Conservation (phyloP, 2,797 vertebrate genomes). For the Bradypodion pumilum region DNA sequence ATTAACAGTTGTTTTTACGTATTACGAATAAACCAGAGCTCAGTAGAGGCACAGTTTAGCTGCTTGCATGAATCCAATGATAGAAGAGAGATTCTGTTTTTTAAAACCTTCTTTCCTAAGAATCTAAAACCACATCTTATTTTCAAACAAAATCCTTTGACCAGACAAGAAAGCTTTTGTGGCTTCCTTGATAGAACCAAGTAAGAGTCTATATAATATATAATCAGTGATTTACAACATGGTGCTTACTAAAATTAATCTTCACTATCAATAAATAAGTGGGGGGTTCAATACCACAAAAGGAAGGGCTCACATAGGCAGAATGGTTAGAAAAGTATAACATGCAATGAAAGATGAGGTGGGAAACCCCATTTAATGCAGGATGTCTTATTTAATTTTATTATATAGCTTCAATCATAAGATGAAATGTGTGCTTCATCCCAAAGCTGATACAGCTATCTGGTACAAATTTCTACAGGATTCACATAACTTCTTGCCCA, state of each 20-base stretch:
- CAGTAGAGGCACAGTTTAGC: neutral
- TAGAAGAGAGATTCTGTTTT: slow-evolving; percentile 16
- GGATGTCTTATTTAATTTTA: slow-evolving; percentile 19
- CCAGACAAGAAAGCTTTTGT: slow-evolving; percentile 45
- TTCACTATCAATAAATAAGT: slow-evolving; percentile 57
- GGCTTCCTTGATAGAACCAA: slow-evolving; percentile 46
- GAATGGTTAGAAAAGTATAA: slow-evolving; percentile 15
- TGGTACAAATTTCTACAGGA: neutral
- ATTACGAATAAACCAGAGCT: slow-evolving; percentile 8
- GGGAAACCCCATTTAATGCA: slow-evolving; percentile 31
- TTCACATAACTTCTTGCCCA: neutral
- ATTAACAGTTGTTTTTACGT: neutral
- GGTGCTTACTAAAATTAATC: slow-evolving; percentile 59
- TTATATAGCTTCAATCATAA: neutral
- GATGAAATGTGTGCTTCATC: neutral
- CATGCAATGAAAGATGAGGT: neutral
- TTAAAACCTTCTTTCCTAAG: slow-evolving; percentile 47
- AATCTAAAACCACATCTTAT: slow-evolving; percentile 39
- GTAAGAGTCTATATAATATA: slow-evolving; percentile 11
- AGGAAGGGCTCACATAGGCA: slow-evolving; percentile 30
- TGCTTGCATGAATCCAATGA: neutral
- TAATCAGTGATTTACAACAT: slow-evolving; percentile 56
- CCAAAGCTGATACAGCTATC: slow-evolving; percentile 3
- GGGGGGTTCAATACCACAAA: slow-evolving; percentile 46
- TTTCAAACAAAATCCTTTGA: slow-evolving; percentile 47